Conservation (phyloP, 2,113 vertebrate genomes). For the Taurulus bubalis region DNA sequence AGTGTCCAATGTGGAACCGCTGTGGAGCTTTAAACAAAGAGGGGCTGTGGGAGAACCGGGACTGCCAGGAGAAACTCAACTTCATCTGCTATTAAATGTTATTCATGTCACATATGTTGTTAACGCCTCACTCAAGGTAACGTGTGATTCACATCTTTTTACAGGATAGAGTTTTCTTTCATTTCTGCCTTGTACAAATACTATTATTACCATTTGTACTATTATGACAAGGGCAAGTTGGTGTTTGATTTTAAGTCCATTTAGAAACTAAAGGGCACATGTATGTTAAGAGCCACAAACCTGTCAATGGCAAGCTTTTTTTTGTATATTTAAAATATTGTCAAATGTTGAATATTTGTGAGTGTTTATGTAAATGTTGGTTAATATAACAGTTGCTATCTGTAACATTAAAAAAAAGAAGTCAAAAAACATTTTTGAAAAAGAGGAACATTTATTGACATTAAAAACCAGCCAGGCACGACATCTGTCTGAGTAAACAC, state of each 20-base stretch:
- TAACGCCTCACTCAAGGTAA: background rate
- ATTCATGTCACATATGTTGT: background rate
- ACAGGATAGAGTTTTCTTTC: background rate
- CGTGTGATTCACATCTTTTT: background rate
- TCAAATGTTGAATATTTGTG: background rate
- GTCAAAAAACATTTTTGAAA: background rate
- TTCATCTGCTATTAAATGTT: slow-evolving; percentile 40
- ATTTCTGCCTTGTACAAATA: background rate
- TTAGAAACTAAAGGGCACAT: background rate
- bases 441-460: slow-evolving; percentile 69
- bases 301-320: background rate
- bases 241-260: background rate
- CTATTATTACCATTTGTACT: background rate
- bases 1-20: background rate
- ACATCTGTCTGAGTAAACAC: slow-evolving; percentile 43
- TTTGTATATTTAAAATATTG: background rate
- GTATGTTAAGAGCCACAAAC: background rate
- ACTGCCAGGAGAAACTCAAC: slow-evolving; percentile 29
- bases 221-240: background rate
- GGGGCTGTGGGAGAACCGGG: slow-evolving; percentile 30
- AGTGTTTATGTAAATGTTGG: background rate
- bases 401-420: background rate
- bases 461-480: slow-evolving; percentile 61
- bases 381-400: background rate
- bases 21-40: slow-evolving; percentile 53